Percentiles rank a stretch among this genome's conserved stretches.
phyloP scores from a whole-genome alignment of 1,140 invertebrate species.

The Lepidurus arcticus region DNA sequence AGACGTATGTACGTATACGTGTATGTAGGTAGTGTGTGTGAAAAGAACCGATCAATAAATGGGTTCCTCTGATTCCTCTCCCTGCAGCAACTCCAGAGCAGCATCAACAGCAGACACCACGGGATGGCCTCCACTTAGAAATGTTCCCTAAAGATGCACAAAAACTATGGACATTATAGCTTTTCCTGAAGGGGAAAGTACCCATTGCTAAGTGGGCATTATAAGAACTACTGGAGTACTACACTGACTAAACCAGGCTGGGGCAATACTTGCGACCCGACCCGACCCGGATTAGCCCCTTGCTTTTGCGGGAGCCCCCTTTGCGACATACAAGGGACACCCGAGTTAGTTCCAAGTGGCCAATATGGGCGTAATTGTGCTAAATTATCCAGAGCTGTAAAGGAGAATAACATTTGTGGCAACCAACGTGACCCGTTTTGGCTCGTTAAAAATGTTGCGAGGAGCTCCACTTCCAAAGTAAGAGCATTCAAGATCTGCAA shows the following conservation, averaged over 20 bases:
- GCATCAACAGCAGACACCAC: not conserved
- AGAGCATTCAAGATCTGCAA: no score
- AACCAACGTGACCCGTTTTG: no score
- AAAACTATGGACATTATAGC: constrained; percentile 10
- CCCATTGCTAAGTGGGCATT: not conserved
- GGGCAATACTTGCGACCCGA: no score
- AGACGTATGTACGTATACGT: not conserved
- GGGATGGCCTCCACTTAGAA: not conserved
- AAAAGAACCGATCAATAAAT: constrained; percentile 4
- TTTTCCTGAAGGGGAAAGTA: not conserved
- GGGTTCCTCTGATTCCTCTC: not conserved
- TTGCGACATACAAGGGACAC: no score
- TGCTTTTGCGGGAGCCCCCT: no score
- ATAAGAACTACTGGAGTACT: not conserved
- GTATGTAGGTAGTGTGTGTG: not conserved
- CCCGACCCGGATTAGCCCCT: no score
- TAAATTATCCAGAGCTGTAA: no score
- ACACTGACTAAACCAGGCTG: not conserved
- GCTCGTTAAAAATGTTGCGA: no score
- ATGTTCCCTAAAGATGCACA: not conserved
- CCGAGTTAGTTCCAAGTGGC: no score
- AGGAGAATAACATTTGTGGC: no score
- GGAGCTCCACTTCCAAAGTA: no score
- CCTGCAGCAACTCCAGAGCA: not conserved
- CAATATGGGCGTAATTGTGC: no score